phyloP scores from a whole-genome alignment of 2,888 invertebrate genomes.

The Tromatobia lineatoria region DNA sequence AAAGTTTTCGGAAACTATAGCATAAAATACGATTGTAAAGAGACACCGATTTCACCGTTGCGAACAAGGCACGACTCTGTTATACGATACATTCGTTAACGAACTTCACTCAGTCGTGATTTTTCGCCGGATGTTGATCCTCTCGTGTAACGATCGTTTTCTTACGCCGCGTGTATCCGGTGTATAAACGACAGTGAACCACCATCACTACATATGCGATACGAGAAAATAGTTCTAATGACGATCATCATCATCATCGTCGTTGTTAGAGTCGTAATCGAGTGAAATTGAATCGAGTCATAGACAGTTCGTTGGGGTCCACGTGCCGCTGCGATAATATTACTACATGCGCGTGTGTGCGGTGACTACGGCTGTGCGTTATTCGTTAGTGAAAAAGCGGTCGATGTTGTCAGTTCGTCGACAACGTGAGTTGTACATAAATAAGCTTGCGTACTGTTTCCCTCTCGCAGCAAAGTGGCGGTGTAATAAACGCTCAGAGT shows the following conservation, averaged over 20 bases:
- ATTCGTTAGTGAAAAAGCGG: slow-evolving; percentile 39
- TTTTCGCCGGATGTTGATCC: slow-evolving; percentile 41
- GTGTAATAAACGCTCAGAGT: slow-evolving; percentile 2
- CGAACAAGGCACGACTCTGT: background rate
- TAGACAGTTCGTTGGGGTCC: slow-evolving; percentile 7
- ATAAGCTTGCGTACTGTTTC: background rate
- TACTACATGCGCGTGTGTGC: background rate
- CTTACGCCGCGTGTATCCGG: background rate
- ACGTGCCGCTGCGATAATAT: slow-evolving; percentile 6
- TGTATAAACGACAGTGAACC: background rate
- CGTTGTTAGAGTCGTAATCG: slow-evolving; percentile 28
- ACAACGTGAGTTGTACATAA: background rate
- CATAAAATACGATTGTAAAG: background rate
- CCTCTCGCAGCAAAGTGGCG: slow-evolving; percentile 3
- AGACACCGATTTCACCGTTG: background rate
- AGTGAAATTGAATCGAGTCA: slow-evolving; percentile 33
- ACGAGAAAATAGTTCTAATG: slow-evolving; percentile 25
- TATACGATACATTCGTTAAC: background rate
- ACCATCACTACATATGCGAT: background rate
- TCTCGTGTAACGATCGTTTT: background rate
- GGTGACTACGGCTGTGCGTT: slow-evolving; percentile 11
- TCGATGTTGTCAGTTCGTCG: slow-evolving; percentile 5
- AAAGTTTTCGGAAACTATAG: slow-evolving; percentile 39
- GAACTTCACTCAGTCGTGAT: background rate
- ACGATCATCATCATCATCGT: slow-evolving; percentile 12